phyloP scores from a whole-genome alignment of 2,113 vertebrate species.

The Brachyhypopomus gauderio region DNA sequence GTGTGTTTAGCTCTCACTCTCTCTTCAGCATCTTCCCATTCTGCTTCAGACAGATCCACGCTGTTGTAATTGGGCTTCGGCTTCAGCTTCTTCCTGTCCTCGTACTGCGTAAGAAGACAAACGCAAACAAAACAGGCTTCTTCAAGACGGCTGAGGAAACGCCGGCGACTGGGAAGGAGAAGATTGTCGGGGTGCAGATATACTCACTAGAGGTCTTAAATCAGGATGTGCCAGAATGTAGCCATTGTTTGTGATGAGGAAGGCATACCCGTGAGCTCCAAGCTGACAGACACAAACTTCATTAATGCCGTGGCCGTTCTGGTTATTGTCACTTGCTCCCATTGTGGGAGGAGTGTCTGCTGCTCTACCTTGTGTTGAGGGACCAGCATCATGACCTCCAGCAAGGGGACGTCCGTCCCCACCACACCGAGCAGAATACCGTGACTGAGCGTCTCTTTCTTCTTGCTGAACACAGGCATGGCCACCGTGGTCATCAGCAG shows the following conservation, averaged over 20 bases:
- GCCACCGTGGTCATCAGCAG: slow-evolving; percentile 94
- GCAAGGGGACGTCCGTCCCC: slow-evolving; percentile 90
- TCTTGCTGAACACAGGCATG: slow-evolving; percentile 98
- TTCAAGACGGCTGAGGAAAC: neutral
- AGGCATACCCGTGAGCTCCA: slow-evolving; percentile 93
- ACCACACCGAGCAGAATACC: slow-evolving; percentile 95
- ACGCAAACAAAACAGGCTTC: neutral
- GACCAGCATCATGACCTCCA: slow-evolving; percentile 89
- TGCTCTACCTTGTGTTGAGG: slow-evolving; percentile 88
- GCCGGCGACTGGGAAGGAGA: too few relatives aligned
- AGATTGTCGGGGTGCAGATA: slow-evolving; percentile 9
- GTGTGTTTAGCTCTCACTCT: slow-evolving; percentile 64
- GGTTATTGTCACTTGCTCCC: neutral
- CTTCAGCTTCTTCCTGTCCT: slow-evolving; percentile 90
- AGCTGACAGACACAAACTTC: slow-evolving; percentile 75
- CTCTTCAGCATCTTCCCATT: slow-evolving; percentile 91
- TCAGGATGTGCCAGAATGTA: slow-evolving; percentile 96
- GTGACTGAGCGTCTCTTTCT: slow-evolving; percentile 93
- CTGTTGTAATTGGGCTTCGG: slow-evolving; percentile 98
- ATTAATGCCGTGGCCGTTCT: slow-evolving; percentile 9
- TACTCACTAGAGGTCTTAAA: slow-evolving; percentile 91
- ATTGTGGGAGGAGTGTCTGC: too few relatives aligned
- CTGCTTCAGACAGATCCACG: slow-evolving; percentile 93
- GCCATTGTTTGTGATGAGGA: slow-evolving; percentile 94
- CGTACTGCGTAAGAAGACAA: slow-evolving; percentile 75